Conservation (phyloP, 2,113 vertebrate species). For the Microcebus griseorufus region DNA sequence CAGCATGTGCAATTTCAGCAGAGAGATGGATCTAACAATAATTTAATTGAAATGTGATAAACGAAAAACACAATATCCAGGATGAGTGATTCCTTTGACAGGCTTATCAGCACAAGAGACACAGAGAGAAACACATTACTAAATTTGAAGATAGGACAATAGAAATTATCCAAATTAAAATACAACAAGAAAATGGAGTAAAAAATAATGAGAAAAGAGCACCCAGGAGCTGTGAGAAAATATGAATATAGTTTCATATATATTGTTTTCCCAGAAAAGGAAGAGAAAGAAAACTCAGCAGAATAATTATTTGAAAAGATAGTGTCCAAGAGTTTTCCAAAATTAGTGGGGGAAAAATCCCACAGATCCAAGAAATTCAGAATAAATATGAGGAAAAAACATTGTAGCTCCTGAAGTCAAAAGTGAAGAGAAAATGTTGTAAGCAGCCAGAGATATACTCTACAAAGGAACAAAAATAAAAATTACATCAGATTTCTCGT, state of each 20-base stretch:
- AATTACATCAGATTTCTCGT: too few relatives aligned
- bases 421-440: too few relatives aligned
- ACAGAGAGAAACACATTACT: not conserved
- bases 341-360: too few relatives aligned
- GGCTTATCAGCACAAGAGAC: not conserved
- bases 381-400: too few relatives aligned
- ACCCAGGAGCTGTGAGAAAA: not conserved
- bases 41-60: not conserved
- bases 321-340: too few relatives aligned
- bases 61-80: not conserved
- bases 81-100: not conserved
- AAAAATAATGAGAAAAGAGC: not conserved
- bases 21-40: not conserved
- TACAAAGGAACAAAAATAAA: too few relatives aligned
- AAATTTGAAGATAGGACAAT: not conserved
- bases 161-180: not conserved
- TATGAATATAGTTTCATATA: not conserved
- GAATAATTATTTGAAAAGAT: too few relatives aligned
- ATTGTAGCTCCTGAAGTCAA: too few relatives aligned
- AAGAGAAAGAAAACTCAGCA: not conserved
- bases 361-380: too few relatives aligned
- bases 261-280: not conserved
- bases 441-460: too few relatives aligned
- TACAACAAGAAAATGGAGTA: not conserved
- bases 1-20: not conserved